Evolutionary conservation across 2,797 vertebrate genomes (phyloP), one percentile per base, ranked within the genome.

Genomic region (Tiaroga cobitis): DNA sequence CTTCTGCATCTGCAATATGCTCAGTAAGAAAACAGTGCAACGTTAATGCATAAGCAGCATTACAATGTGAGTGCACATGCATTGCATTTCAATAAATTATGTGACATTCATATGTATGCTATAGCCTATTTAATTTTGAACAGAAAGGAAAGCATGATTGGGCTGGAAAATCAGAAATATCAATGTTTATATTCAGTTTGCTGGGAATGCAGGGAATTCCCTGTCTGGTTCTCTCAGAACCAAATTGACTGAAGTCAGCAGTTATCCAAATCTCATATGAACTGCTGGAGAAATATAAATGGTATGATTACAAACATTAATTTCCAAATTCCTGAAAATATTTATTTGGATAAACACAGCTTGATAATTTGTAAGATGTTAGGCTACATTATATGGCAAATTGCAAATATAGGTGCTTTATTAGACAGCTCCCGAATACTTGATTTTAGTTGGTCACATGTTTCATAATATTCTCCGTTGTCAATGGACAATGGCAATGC

Each of bases 21-120:
- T 91, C 91, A 92, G 93, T 91, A 94, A 94, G 93, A 92, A 93
- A 91, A 92, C 90, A 84, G 86, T 85, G 87, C 90, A 34, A 90
- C 78, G 85, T 85, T 75, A 72, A 63, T 85, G 90, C 91, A 92
- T 89, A 88, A 92, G 80, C 80, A 61, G 81, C 87, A 83, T 87
- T 59, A n/a, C 3, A 8, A 73, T 29, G 26, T 82, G 26, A 46
- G 19, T 16, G 18, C 24, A 68, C 79, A 15, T 24, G 18, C 34
- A 54, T 67, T 73, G 13, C 3, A 72, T 43, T 59, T 29, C 13
- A 61, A 21, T 24, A 61, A 61, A 41, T 19, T 26, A 37, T 37
- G 24, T 43, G 24, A 46, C 0, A n/a, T 26, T 79, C 8, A 29
- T 59, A 26, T 61, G 54, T 10, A 13, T 51, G 11, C 39, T 43